Percentiles rank a stretch among this genome's conserved stretches.
These are phyloP conservation scores for Macropodus opercularis DNA, from an alignment of 2,797 vertebrate species.

Conservation along the genomic window DNA sequence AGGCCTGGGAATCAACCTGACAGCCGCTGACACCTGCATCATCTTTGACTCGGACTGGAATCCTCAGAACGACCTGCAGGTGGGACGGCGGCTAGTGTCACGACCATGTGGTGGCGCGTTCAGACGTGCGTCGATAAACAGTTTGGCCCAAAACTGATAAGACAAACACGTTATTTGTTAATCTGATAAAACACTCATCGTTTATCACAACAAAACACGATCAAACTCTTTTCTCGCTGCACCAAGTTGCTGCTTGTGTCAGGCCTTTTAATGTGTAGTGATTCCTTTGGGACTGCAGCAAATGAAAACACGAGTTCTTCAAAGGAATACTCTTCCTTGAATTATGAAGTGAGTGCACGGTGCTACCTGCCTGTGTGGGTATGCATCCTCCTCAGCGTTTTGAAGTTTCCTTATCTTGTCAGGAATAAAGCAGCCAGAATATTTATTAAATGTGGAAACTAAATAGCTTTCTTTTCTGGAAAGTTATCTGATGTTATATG, in stretches of 20 bases:
- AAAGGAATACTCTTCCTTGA: neutral
- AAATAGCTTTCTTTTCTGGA: neutral
- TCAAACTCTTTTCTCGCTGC: neutral
- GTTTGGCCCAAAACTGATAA: neutral
- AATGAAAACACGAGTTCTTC: neutral
- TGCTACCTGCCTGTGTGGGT: neutral
- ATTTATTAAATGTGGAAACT: neutral
- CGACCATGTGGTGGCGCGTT: too few species aligned
- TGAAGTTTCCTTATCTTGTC: neutral
- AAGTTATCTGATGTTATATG: neutral
- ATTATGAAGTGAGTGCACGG: too few species aligned
- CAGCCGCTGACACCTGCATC: conserved; percentile 96
- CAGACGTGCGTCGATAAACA: too few species aligned
- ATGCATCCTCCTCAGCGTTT: neutral
- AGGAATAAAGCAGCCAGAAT: neutral
- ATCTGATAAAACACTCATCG: neutral
- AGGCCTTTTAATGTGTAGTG: neutral
- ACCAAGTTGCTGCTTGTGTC: neutral
- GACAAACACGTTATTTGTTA: too few species aligned
- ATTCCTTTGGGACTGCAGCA: neutral
- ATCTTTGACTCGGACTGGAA: conserved; percentile 99
- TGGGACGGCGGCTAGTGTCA: too few species aligned
- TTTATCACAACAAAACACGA: too few species aligned
- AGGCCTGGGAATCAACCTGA: conserved; percentile 95
- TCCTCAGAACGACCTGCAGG: conserved; percentile 98